Evolutionary conservation across 2,113 vertebrate genomes (phyloP).

Genomic region (Sapayoa aenigma): DNA sequence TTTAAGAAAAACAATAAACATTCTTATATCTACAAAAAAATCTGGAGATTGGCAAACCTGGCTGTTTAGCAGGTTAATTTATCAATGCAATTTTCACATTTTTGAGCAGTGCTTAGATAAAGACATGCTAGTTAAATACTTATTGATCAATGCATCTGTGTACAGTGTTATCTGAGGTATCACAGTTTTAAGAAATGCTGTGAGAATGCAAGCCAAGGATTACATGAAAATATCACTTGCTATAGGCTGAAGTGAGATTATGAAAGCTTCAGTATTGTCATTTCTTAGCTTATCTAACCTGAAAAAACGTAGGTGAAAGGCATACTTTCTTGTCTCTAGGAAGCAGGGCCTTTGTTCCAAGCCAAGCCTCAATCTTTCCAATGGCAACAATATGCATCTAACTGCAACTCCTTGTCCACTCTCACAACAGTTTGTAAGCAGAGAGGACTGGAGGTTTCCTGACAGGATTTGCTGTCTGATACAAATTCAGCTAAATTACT

Average conservation of each 20-base stretch:
- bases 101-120: not conserved
- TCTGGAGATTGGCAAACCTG: not conserved
- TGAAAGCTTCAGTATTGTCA: not conserved
- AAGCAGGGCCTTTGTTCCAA: not conserved
- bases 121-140: not conserved
- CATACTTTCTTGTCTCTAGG: not conserved
- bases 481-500: not conserved
- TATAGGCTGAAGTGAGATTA: not conserved
- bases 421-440: not conserved
- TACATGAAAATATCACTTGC: not conserved
- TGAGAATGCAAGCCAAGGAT: not conserved
- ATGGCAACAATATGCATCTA: rapidly evolving
- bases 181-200: not conserved
- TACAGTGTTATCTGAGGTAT: not conserved
- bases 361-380: not conserved
- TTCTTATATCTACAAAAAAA: not conserved
- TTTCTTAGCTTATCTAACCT: not conserved
- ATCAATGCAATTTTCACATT: not conserved
- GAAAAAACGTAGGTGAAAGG: not conserved
- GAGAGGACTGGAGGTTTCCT: not conserved
- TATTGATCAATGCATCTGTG: not conserved
- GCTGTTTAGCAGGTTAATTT: not conserved
- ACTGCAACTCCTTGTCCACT: not conserved
- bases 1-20: not conserved
- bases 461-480: not conserved